Evolutionary conservation across 2,113 vertebrate species (phyloP).

Genomic region (Camelus dromedarius): DNA sequence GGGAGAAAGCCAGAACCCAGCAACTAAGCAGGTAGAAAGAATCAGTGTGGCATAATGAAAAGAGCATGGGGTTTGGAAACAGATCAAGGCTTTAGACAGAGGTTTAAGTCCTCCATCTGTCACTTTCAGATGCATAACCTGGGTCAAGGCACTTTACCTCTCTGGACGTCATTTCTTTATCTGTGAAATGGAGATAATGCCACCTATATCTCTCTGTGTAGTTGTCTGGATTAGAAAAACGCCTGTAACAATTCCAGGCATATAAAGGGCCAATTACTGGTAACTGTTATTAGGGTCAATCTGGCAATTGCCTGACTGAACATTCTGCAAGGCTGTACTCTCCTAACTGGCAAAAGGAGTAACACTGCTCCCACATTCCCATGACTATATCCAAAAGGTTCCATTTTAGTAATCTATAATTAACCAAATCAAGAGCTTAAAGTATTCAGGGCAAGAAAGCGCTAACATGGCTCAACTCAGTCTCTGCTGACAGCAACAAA

Average conservation of each 20-base stretch:
- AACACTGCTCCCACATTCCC: constrained; percentile 59
- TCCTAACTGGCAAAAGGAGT: constrained; percentile 66
- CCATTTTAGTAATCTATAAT: constrained; percentile 75
- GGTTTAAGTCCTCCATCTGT: not conserved
- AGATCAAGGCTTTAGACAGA: not conserved
- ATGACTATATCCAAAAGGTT: constrained; percentile 60
- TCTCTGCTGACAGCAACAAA: constrained; percentile 69
- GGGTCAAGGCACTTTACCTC: constrained; percentile 19
- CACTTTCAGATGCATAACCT: constrained; percentile 12
- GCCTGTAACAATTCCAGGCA: constrained; percentile 46
- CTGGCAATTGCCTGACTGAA: constrained; percentile 57
- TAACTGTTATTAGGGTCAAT: constrained; percentile 62
- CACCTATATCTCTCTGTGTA: constrained; percentile 26
- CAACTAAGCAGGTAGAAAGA: constrained; percentile 28
- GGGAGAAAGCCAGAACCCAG: constrained; percentile 25
- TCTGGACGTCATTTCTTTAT: constrained; percentile 32
- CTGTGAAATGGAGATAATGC: constrained; percentile 47
- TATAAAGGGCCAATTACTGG: constrained; percentile 58
- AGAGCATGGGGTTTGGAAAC: not conserved
- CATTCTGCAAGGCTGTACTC: constrained; percentile 58
- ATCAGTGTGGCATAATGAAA: not conserved
- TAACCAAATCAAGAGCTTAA: constrained; percentile 77
- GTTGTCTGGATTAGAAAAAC: constrained; percentile 49
- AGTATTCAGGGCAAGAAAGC: constrained; percentile 76
- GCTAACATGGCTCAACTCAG: constrained; percentile 71